Conservation (phyloP, 1,140 invertebrate species). For the Brachionus plicatilis region DNA sequence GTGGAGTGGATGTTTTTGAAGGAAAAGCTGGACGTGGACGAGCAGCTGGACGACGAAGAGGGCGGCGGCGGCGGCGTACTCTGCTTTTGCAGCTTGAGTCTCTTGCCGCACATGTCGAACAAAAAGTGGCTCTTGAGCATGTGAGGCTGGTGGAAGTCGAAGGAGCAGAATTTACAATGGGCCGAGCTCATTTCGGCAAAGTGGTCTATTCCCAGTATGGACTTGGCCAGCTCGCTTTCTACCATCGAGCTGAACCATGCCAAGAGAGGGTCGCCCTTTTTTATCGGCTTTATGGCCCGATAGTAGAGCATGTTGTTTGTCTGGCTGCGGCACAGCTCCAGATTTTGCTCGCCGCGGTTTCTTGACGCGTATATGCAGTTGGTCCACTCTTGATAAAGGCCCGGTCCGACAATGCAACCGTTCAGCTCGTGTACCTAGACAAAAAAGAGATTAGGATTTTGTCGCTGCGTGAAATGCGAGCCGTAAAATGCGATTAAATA, state of each 20-base stretch:
- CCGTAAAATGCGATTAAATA: constrained; percentile 17
- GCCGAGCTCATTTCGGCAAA: neutral
- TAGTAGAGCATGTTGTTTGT: constrained; percentile 44
- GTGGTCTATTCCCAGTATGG: constrained; percentile 65
- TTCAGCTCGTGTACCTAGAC: constrained; percentile 25
- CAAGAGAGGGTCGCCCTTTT: constrained; percentile 62
- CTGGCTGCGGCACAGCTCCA: constrained; percentile 56
- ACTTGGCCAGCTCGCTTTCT: constrained; percentile 65
- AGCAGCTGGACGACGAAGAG: neutral
- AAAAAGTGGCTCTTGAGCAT: constrained; percentile 30
- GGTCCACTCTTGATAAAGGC: constrained; percentile 55
- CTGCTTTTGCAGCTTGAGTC: neutral
- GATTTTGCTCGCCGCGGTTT: constrained; percentile 66
- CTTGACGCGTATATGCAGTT: constrained; percentile 60
- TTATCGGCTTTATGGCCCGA: constrained; percentile 55
- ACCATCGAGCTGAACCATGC: constrained; percentile 77
- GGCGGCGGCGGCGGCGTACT: neutral
- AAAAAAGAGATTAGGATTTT: neutral
- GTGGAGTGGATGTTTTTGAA: constrained; percentile 5
- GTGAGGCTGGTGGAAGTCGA: neutral
- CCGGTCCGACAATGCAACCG: constrained; percentile 32
- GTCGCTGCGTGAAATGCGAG: neutral
- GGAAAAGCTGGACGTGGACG: constrained; percentile 9
- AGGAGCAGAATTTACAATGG: neutral
- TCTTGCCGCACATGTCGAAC: constrained; percentile 30